Conservation (phyloP, 2,888 invertebrate genomes). For the Trissolcus brochymenae region DNA sequence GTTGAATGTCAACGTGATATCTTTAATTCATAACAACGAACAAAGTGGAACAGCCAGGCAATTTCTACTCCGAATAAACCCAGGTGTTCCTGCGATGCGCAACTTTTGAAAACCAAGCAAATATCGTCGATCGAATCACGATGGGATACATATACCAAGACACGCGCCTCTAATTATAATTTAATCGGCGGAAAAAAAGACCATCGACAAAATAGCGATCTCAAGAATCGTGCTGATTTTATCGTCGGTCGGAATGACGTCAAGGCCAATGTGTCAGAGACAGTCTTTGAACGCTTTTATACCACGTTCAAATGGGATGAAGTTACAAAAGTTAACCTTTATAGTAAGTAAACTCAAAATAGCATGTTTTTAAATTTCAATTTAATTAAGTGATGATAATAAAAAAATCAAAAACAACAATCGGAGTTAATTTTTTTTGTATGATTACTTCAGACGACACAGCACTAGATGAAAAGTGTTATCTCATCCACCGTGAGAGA, state of each 20-base stretch:
- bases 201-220: constrained; percentile 30
- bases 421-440: too few species aligned
- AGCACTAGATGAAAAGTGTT: constrained; percentile 3
- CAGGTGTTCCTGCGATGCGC: constrained; percentile 10
- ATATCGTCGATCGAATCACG: constrained; percentile 30
- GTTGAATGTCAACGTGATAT: constrained; percentile 53
- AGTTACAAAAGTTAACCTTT: too few species aligned
- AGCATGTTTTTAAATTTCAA: too few species aligned
- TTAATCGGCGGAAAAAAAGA: constrained; percentile 17
- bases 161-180: constrained; percentile 34
- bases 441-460: too few species aligned
- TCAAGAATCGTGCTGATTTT: constrained; percentile 63
- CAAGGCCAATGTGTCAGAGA: constrained; percentile 1
- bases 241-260: constrained; percentile 60
- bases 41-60: constrained; percentile 22
- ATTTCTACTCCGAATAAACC: constrained; percentile 36
- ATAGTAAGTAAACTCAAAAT: not conserved
- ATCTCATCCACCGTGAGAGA: not conserved
- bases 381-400: too few species aligned
- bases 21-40: constrained; percentile 46
- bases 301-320: too few species aligned
- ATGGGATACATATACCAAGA: constrained; percentile 14
- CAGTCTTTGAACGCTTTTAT: too few species aligned
- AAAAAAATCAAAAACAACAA: too few species aligned
- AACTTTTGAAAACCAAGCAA: not conserved